Conservation (phyloP, 2,797 vertebrate genomes). For the Tragelaphus eurycerus region DNA sequence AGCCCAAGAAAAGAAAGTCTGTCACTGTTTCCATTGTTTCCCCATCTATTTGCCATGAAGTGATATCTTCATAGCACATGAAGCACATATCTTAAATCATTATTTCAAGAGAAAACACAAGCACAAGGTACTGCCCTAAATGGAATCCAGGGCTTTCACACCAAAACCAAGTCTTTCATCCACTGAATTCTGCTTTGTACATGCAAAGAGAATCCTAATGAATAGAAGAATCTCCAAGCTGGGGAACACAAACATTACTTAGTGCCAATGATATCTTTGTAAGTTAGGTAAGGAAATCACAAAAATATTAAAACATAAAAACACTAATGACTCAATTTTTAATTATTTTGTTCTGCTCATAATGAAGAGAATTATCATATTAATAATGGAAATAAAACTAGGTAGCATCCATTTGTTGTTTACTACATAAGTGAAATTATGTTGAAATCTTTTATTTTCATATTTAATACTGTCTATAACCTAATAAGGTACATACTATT, state of each 20-base stretch:
- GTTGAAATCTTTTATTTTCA: not conserved
- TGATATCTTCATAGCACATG: not conserved
- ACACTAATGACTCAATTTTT: not conserved
- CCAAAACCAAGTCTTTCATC: not conserved
- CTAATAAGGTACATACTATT: not conserved
- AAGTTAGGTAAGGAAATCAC: not conserved
- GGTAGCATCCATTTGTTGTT: not conserved
- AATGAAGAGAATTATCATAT: not conserved
- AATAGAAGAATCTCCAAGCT: not conserved
- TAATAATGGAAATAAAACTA: not conserved
- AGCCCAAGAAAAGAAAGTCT: not conserved
- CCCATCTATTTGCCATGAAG: not conserved
- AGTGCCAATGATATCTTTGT: not conserved
- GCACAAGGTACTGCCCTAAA: not conserved
- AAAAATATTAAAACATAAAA: slow-evolving; percentile 21
- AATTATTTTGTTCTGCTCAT: not conserved
- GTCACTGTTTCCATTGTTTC: not conserved
- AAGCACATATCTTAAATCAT: not conserved
- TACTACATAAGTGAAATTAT: not conserved
- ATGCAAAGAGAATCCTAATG: not conserved
- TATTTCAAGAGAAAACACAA: not conserved
- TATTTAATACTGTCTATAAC: not conserved
- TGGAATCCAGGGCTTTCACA: not conserved
- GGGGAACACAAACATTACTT: not conserved
- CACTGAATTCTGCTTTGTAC: not conserved